Evolutionary conservation across 2,797 vertebrate species (phyloP).

Genomic region (Schizothorax lantsangensis): DNA sequence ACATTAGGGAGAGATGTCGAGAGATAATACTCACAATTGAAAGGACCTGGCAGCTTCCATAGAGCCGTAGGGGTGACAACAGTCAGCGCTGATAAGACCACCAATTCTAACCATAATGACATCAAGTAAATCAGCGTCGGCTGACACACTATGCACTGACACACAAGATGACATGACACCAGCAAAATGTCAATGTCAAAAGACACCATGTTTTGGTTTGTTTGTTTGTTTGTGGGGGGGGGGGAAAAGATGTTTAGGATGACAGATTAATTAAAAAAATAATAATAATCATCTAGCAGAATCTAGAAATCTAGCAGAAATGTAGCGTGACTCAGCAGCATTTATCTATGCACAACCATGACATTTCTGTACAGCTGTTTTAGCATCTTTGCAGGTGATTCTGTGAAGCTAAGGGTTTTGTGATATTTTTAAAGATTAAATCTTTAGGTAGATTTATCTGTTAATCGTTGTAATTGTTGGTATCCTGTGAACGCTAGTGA

Average conservation of each 20-base stretch:
- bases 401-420: too few species aligned
- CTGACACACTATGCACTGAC: conserved; percentile 65
- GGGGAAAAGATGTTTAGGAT: not conserved
- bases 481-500: not conserved
- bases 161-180: conserved; percentile 70
- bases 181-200: conserved; percentile 72
- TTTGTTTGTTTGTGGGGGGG: too few species aligned
- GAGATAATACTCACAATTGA: conserved; percentile 12
- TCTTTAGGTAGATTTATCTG: too few species aligned
- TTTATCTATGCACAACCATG: too few species aligned
- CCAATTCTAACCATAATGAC: conserved; percentile 67
- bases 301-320: not conserved
- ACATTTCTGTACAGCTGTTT: not conserved
- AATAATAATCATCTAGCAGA: not conserved
- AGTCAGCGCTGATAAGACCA: conserved; percentile 69
- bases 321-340: not conserved
- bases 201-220: not conserved
- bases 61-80: conserved; percentile 59
- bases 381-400: too few species aligned
- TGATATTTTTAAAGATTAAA: too few species aligned
- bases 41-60: conserved; percentile 20
- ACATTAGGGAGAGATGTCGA: conserved; percentile 21
- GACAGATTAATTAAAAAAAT: too few species aligned
- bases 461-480: too few species aligned
- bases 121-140: conserved; percentile 57